Evolutionary conservation across 92 coral and sea anemone species (phyloP), one percentile per base, ranked within the genome.

Genomic region (Epizoanthus ramosus): DNA sequence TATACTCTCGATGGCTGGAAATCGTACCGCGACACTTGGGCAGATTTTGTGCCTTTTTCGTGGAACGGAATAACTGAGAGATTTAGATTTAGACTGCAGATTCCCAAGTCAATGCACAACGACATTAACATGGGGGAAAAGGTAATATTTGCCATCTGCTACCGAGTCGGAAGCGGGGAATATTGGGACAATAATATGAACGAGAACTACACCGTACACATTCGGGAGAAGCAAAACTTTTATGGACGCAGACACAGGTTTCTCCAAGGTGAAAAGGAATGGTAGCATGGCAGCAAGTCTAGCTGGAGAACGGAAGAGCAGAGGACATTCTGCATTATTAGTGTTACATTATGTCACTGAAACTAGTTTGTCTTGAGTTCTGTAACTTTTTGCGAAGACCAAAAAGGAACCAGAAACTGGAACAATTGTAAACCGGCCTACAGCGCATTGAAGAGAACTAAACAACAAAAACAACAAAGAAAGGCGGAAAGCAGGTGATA

Each of bases 141-240:
- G 31, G 68, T 94, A 0, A 90, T 90, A 67, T 90, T 94, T 58
- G 96, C 98, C 0, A 81, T 92, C 33, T 87, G 96, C 28, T 94
- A 90, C 64, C 70, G 93, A 52, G 83, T 86, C 2, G 85, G 89
- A 6, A 93, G 88, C 10, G 57, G 85, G 43, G 98, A 94, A 75
- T 90, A 82, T 50, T 94, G 98, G 98, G 98, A 94, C 85, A 94
- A 94, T 43, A 94, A 92, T 73, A 63, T 75, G 45, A 75, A 88
- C 22, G 79, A 80, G 15, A 94, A 94, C 71, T 94, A 92, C 63
- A 35, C 70, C 16, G 86, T 90, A 65, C 89, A 84, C 21, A 39
- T 77, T 10, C 58, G 22, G 50, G 57, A 22, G 53, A 61, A 77
- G 23, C n/a, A 19, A 7, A 61, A 77, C n/a, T 19, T 8, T 22